Percentiles rank a stretch among this genome's conserved stretches.
These are phyloP conservation scores for Nothura maculosa DNA, from an alignment of 2,797 vertebrate species.

Conservation along the genomic window DNA sequence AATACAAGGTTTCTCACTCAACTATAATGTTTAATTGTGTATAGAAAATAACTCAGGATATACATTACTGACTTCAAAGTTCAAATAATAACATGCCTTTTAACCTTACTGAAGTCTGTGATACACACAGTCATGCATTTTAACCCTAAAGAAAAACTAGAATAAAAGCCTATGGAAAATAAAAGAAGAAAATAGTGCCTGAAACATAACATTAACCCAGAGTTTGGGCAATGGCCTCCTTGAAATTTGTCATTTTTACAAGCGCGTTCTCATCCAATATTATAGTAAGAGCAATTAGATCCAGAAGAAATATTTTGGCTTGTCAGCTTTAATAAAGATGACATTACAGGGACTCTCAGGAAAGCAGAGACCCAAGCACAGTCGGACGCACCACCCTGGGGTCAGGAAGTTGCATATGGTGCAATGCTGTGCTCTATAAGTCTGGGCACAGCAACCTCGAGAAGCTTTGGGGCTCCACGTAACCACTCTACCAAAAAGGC, in stretches of 20 bases:
- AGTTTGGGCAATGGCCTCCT: background rate
- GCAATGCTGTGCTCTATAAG: background rate
- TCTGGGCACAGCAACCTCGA: background rate
- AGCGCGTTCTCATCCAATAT: background rate
- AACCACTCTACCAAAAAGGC: background rate
- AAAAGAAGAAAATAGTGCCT: background rate
- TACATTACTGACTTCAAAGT: constrained; percentile 11
- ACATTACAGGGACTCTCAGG: background rate
- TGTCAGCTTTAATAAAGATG: constrained; percentile 11
- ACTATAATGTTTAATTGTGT: background rate
- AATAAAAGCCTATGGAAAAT: background rate
- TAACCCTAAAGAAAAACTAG: constrained; percentile 35
- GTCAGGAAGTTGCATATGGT: background rate
- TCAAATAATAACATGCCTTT: background rate
- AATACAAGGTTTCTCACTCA: background rate
- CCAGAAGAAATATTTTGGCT: constrained; percentile 32
- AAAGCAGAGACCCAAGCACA: background rate
- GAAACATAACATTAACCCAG: constrained; percentile 6
- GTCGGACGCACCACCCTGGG: background rate
- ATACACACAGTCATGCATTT: background rate
- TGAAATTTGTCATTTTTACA: background rate
- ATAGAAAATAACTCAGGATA: background rate
- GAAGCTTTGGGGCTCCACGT: too few species aligned
- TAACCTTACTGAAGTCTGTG: background rate
- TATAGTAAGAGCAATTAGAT: background rate